Percentiles rank a stretch among this genome's conserved stretches.
Evolutionary conservation across 2,797 vertebrate species (phyloP).

Genomic region (Tragelaphus oryx): DNA sequence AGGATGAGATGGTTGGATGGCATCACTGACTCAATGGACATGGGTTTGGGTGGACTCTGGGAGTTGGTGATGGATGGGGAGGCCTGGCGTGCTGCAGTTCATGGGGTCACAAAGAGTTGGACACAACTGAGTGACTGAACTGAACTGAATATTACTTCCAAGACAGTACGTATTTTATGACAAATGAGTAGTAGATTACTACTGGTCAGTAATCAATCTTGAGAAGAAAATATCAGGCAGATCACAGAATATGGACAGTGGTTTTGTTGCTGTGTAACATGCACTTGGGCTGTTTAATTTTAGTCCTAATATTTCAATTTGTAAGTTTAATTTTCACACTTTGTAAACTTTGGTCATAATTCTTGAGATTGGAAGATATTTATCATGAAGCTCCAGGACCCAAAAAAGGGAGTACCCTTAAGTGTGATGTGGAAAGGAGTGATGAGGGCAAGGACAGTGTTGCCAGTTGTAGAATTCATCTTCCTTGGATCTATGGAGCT

Average conservation of each 20-base stretch:
- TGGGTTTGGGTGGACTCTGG: not conserved
- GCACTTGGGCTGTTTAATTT: not conserved
- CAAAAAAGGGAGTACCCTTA: not conserved
- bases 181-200: not conserved
- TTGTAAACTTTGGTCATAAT: not conserved
- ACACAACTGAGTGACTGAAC: not conserved
- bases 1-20: not conserved
- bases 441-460: not conserved
- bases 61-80: not conserved
- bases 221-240: not conserved
- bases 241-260: not conserved
- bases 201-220: not conserved
- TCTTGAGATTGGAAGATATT: not conserved
- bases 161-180: not conserved
- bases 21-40: not conserved
- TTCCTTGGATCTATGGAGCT: not conserved
- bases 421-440: not conserved
- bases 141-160: not conserved
- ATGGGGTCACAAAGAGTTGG: not conserved
- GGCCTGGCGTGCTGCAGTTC: not conserved
- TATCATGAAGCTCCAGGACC: not conserved
- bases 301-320: not conserved
- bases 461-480: not conserved
- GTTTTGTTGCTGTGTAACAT: not conserved
- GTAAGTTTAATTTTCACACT: not conserved